Evolutionary conservation across 2,113 vertebrate genomes (phyloP).

Genomic region (Plotosus lineatus): DNA sequence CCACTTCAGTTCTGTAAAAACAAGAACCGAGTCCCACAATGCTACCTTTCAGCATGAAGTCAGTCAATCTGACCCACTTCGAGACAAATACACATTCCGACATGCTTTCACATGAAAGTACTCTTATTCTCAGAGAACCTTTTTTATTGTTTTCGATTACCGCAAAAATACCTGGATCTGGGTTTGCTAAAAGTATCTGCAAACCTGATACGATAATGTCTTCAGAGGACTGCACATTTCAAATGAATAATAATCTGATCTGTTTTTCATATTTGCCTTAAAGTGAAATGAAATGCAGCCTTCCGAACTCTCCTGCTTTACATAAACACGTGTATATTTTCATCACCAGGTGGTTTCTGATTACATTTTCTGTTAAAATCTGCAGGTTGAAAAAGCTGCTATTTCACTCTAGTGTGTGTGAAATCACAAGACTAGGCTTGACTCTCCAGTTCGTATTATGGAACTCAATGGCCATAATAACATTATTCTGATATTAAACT

Average conservation of each 20-base stretch:
- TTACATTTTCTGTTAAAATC: too few relatives aligned
- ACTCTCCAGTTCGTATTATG: too few relatives aligned
- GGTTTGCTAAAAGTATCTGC: background rate
- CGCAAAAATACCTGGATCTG: background rate
- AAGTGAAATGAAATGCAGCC: too few relatives aligned
- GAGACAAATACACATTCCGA: background rate
- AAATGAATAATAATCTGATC: background rate
- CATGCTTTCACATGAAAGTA: background rate
- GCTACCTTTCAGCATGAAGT: background rate
- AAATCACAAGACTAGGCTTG: too few relatives aligned
- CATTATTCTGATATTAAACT: too few relatives aligned
- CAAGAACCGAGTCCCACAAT: background rate
- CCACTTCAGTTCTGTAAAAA: slow-evolving; percentile 1
- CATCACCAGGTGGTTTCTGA: too few relatives aligned
- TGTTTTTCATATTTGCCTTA: background rate
- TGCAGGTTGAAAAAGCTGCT: too few relatives aligned
- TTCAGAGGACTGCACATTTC: background rate
- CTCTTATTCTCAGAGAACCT: background rate
- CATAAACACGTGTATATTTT: too few relatives aligned
- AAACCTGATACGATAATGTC: background rate
- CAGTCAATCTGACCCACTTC: background rate
- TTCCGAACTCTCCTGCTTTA: too few relatives aligned
- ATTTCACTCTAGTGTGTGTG: too few relatives aligned
- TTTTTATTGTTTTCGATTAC: background rate
- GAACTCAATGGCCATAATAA: too few relatives aligned